Conservation (phyloP, 1,140 invertebrate species). For the Stegodyphus mimosarum region DNA sequence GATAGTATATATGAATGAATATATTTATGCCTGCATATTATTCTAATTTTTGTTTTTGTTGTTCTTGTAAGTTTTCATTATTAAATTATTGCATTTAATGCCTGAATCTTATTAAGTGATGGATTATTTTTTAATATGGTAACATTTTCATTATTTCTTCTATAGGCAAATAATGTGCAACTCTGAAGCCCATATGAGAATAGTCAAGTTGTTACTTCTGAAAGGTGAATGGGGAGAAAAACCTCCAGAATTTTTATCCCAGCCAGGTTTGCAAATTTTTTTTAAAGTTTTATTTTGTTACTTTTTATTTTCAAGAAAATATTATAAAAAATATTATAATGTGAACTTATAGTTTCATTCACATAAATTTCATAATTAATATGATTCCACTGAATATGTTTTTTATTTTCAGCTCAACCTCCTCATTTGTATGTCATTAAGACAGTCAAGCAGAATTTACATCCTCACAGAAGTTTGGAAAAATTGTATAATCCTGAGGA, state of each 20-base stretch:
- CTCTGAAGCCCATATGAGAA: slow-evolving; percentile 79
- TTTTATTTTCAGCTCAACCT: slow-evolving; percentile 25
- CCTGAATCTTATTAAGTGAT: no score
- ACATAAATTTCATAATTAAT: no score
- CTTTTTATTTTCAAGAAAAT: neutral
- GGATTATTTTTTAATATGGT: no score
- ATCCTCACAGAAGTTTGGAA: slow-evolving; percentile 6
- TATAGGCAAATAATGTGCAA: slow-evolving; percentile 75
- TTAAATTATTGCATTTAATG: no score
- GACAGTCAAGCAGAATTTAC: neutral
- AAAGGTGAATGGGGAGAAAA: slow-evolving; percentile 79
- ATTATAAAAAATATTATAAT: no score
- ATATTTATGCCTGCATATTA: no score
- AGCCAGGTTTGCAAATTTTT: slow-evolving; percentile 62
- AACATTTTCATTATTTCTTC: neutral
- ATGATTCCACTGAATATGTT: no score
- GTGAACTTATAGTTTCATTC: no score
- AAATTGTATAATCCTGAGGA: slow-evolving; percentile 22
- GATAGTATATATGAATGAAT: no score
- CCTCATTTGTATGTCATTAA: slow-evolving; percentile 27
- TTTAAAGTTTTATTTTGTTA: neutral
- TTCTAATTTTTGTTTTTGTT: no score
- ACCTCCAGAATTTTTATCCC: slow-evolving; percentile 66
- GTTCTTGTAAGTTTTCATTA: no score
- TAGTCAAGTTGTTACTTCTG: slow-evolving; percentile 79